Evolutionary conservation across 2,797 vertebrate genomes (phyloP), one percentile per base, ranked within the genome.

Genomic region (Sebastes taczanowskii): DNA sequence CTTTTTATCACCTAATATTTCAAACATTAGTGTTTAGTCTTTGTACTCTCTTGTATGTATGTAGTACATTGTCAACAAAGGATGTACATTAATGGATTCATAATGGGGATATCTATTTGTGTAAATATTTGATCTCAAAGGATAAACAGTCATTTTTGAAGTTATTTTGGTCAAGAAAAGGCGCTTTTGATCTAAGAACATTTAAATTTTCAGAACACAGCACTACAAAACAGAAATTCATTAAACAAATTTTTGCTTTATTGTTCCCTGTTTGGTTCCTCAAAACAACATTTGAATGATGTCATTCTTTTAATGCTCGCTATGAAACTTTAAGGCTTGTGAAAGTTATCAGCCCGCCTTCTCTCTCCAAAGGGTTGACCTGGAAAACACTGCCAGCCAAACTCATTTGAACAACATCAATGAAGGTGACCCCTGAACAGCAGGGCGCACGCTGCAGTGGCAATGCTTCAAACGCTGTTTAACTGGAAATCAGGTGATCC

Each of bases 381-480:
- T 83, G 81, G 58, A 91, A 90, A 86, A 86, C 73, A 75, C 23
- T 71, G 76, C 52, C 81, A 89, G 59, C 74, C 81, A 86, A 88
- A 87, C 61, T 87, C 66, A 88, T 91, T 90, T 85, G 59, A 87
- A 78, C 83, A 74, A 78, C 90, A 90, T 84, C 84, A 84, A 61
- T 83, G 81, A 91, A 90, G 88, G 90, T 92, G 90, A 91, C 84
- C 81, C 69, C 81, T 23, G 42, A 88, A 88, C 91, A 92, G 81
- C 88, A 93, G 83, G 85, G 58, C 18, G 20, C 80, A 72, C 32
- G 30, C 78, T 81, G 77, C 80, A 73, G 82, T 70, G 78, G 67
- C 78, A 81, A 88, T 62, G 61, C 81, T 85, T 91, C 86, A 88
- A 79, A 88, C 5, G 27, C 60, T 71, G 56, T 86, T 90, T 72